Percentiles rank a stretch among this genome's conserved stretches.
These are phyloP conservation scores for Pollicipes pollicipes DNA, from an alignment of 1,140 invertebrate genomes.

Conservation along the genomic window DNA sequence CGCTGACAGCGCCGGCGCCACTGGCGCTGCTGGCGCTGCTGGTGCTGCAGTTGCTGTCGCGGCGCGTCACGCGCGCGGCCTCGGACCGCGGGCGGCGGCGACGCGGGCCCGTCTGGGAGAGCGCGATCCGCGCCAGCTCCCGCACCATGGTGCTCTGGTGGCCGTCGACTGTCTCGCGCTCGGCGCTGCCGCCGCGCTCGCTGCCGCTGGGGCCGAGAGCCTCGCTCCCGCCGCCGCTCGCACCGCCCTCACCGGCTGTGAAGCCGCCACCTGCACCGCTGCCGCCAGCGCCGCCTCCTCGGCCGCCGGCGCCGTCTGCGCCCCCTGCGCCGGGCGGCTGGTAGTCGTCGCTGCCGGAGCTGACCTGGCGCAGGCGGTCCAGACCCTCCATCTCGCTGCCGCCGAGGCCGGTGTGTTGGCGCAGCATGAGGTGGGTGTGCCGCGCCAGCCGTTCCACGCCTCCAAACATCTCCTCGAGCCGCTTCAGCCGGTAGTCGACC, in stretches of 20 bases:
- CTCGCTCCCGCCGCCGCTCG: too few relatives aligned
- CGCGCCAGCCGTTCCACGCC: neutral
- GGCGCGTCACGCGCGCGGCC: too few relatives aligned
- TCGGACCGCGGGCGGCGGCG: neutral
- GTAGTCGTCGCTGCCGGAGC: neutral
- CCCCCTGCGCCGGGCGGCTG: too few relatives aligned
- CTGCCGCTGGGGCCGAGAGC: too few relatives aligned
- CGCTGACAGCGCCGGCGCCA: slow-evolving; percentile 8
- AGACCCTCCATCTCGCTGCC: neutral
- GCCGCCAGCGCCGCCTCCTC: too few relatives aligned
- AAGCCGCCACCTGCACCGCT: neutral
- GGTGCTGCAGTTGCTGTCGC: neutral
- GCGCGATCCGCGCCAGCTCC: neutral
- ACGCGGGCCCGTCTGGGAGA: neutral
- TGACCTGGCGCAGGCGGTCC: neutral
- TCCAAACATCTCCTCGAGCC: slow-evolving; percentile 46
- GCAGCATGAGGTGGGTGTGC: neutral
- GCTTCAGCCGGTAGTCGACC: slow-evolving; percentile 66
- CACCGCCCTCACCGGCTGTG: too few relatives aligned
- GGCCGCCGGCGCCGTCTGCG: too few relatives aligned
- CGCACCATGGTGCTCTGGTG: neutral
- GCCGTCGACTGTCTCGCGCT: neutral
- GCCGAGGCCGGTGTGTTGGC: neutral
- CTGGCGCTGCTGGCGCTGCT: slow-evolving; percentile 9
- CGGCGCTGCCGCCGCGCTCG: too few relatives aligned